Base-by-base conservation (phyloP, 2,888 invertebrate species). In the Pilophorus perplexus region DNA sequence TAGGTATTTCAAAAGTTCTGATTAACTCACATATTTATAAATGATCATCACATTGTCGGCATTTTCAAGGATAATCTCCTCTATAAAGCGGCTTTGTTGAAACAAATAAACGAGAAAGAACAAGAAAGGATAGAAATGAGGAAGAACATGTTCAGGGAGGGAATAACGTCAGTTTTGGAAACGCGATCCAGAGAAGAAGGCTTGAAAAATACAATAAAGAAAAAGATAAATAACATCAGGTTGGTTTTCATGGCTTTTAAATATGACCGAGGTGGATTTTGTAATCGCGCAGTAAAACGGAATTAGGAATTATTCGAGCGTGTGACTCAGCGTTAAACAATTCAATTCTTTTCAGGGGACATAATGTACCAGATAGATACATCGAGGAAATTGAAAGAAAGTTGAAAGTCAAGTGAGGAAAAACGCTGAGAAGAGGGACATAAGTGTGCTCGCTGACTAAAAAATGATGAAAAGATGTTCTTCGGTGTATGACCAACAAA, bases 41-140 rank as follows among this genome's bases (percentile, higher is more conserved):
- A n/a, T n/a, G n/a, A n/a, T n/a, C n/a, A n/a, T n/a, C n/a, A n/a
- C n/a, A n/a, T n/a, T n/a, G n/a, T n/a, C n/a, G n/a, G n/a, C n/a
- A n/a, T 42, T 33, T 33, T 33, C 6, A 28, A 75, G 74, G 72
- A 67, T 44, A 72, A 70, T 23, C 71, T 73, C 44, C 74, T 79
- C 20, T 84, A 87, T 71, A 80, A 86, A 1, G 82, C 80, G 67
- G 85, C 82, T 72, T 83, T 88, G 54, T 79, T 88, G 76, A 83
- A 77, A 84, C 72, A 79, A 74, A 79, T 88, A 52, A 85, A 86
- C 73, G 83, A 86, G 70, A 88, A 86, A 72, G 87, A 88, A 74
- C 79, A 81, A 5, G 81, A 84, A 69, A 81, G 83, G 78, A 84
- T 85, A 16, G 80, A 82, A 40, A 74, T 80, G 10, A 80, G 85